Base-by-base conservation (phyloP, 1,140 invertebrate genomes). In the Hycleus cichorii region DNA sequence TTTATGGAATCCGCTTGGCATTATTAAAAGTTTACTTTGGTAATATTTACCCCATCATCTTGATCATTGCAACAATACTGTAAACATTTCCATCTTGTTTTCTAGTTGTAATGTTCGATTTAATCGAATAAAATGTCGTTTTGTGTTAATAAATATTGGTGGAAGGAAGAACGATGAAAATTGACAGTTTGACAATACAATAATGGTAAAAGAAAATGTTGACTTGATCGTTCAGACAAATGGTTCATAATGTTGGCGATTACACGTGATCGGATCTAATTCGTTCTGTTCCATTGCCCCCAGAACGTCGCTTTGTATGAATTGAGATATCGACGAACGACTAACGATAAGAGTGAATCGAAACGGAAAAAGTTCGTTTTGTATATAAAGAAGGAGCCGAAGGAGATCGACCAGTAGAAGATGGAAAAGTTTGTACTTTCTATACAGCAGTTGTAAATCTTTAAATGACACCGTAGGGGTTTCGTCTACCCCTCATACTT, bases 381-480 rank as follows among this genome's bases (percentile, higher is more conserved):
- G 18, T 18, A 18, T 32, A 32, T 32, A 32, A 32, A 32, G 32
- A 32, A 32, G 7, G 32, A 32, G 32, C 18, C 4, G 32, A 32
- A 56, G 44, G 47, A 52, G 59, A 52, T 52, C 56, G 52, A 60
- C 52, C 49, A 45, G 43, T 48, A 53, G 49, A 47, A 57, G 59
- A 60, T 60, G 50, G 52, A 60, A 60, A 60, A 60, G 52, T 60
- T 60, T 51, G 59, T 60, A 49, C 49, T 56, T 55, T 57, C 49
- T 43, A 49, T 48, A 54, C 54, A 54, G 52, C 54, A 60, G 59
- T 60, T 60, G 53, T 60, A 60, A 60, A 60, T 60, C 59, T 60
- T 60, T 47, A 52, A 60, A 60, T 55, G 59, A 60, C 59, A 60
- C 59, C 59, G 55, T 42, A 47, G 59, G 32, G 59, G 52, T 50